Evolutionary conservation across 2,113 vertebrate genomes (phyloP).

Genomic region (Rhinoderma darwinii): DNA sequence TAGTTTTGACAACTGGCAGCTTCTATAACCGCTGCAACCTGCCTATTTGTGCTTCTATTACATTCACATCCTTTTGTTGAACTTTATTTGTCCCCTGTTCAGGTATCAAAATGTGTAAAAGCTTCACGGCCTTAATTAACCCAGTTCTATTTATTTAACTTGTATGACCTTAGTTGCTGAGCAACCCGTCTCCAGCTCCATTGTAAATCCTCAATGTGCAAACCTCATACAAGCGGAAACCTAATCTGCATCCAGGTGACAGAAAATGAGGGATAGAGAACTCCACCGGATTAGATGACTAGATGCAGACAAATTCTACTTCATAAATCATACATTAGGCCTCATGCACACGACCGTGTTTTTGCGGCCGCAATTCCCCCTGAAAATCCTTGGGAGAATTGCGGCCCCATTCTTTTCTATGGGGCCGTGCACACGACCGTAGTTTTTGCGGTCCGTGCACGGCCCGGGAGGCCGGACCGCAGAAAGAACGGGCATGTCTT

Average conservation of each 20-base stretch:
- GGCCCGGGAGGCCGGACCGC: too few relatives aligned
- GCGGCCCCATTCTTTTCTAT: too few relatives aligned
- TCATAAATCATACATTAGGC: conserved; percentile 14
- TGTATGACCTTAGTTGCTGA: conserved; percentile 31
- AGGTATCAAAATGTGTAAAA: conserved; percentile 4
- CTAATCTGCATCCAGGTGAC: conserved; percentile 21
- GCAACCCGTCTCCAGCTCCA: conserved; percentile 35
- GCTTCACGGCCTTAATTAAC: conserved; percentile 38
- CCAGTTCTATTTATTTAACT: conserved; percentile 9
- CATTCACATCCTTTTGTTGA: not conserved
- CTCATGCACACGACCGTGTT: too few relatives aligned
- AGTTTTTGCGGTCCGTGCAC: too few relatives aligned
- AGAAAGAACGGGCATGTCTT: too few relatives aligned
- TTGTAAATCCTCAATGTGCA: conserved; percentile 27
- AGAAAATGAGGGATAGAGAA: not conserved
- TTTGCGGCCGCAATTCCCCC: too few relatives aligned
- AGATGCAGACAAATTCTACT: not conserved
- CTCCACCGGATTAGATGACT: conserved; percentile 19
- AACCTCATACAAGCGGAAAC: conserved; percentile 31
- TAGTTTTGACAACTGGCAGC: not conserved
- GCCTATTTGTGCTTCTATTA: not conserved
- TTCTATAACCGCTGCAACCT: not conserved
- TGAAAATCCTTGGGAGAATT: too few relatives aligned
- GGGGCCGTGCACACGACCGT: too few relatives aligned
- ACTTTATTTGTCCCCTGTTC: not conserved